These are phyloP conservation scores for Cheiracanthium punctorium DNA, from an alignment of 2,888 invertebrate genomes.

Conservation along the genomic window DNA sequence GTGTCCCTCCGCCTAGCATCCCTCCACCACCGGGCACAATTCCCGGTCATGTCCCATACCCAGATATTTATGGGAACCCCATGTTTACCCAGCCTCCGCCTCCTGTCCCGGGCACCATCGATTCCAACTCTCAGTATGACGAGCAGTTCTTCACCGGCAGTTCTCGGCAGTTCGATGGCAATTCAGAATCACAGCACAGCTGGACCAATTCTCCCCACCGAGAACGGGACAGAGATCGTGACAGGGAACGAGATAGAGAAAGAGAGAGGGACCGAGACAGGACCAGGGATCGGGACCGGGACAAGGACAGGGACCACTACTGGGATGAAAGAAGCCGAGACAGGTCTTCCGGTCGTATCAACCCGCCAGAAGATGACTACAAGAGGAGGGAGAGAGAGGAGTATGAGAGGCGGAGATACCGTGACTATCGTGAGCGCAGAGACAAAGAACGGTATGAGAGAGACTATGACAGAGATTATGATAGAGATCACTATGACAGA, in stretches of 20 bases:
- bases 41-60: constrained; percentile 59
- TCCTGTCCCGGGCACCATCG: constrained; percentile 25
- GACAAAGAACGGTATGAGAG: constrained; percentile 51
- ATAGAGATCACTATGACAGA: constrained; percentile 56
- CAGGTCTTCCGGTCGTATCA: constrained; percentile 26
- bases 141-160: constrained; percentile 63
- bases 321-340: constrained; percentile 58
- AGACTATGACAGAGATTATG: constrained; percentile 57
- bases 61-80: constrained; percentile 55
- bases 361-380: constrained; percentile 46
- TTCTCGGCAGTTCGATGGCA: constrained; percentile 36
- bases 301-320: constrained; percentile 57
- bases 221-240: constrained; percentile 70
- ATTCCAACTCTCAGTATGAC: constrained; percentile 57
- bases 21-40: constrained; percentile 71
- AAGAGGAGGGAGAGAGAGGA: constrained; percentile 62
- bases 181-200: constrained; percentile 70
- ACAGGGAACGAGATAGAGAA: constrained; percentile 48
- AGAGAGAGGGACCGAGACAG: constrained; percentile 33
- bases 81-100: constrained; percentile 49
- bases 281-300: constrained; percentile 54
- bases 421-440: constrained; percentile 48
- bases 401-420: constrained; percentile 53
- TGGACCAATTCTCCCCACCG: constrained; percentile 70
- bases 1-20: constrained; percentile 74